Evolutionary conservation across 2,113 vertebrate species (phyloP).

Genomic region (Cairina moschata): DNA sequence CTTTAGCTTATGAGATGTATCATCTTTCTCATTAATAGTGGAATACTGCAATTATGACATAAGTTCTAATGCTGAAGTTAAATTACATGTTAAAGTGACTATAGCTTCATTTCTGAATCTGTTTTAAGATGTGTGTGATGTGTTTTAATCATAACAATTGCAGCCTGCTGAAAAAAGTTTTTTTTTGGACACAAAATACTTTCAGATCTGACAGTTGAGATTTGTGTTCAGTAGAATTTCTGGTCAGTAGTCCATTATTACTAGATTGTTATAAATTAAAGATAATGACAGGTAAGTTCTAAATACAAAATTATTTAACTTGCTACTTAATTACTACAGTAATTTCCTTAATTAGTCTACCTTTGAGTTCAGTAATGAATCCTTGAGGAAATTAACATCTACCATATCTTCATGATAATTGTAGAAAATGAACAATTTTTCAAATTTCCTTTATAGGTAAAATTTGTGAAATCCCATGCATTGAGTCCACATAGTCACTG

Average conservation of each 20-base stretch:
- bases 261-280: not conserved
- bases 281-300: not conserved
- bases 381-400: not conserved
- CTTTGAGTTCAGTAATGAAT: not conserved
- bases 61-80: not conserved
- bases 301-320: not conserved
- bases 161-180: not conserved
- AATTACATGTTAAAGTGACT: not conserved
- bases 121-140: not conserved
- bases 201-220: not conserved
- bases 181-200: not conserved
- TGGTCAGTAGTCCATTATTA: not conserved
- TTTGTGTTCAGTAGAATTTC: not conserved
- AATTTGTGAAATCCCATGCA: not conserved
- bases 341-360: not conserved
- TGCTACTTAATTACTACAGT: not conserved
- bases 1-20: not conserved
- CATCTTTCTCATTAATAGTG: not conserved
- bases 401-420: not conserved
- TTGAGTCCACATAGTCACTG: not conserved
- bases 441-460: not conserved
- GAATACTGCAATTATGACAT: not conserved
- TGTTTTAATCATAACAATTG: not conserved
- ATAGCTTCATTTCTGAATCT: not conserved
- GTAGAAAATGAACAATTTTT: not conserved